Evolutionary conservation across 2,797 vertebrate species (phyloP), one percentile per base, ranked within the genome.

Genomic region (Mallotus villosus): DNA sequence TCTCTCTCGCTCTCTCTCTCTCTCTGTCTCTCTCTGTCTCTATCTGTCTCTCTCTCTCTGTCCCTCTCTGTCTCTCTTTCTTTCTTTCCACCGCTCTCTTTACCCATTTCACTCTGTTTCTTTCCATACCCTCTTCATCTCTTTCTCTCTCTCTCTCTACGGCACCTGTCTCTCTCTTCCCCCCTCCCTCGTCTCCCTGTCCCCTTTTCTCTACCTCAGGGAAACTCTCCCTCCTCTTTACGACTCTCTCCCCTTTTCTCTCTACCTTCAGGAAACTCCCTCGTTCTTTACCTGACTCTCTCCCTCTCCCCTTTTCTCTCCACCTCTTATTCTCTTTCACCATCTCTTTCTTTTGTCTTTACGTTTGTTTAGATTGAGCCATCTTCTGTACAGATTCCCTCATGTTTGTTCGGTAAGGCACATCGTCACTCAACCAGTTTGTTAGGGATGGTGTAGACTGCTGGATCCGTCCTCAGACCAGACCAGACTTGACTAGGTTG

Each of bases 1-100:
- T n/a, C 37, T 73, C 25, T 78, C 51, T 19, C 51, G n/a, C 17
- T 19, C 51, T 53, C 1, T n/a, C 17, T 53, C 51, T 53, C 17
- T 53, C 51, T 53, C 17, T n/a, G 2, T 53, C 16, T 53, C 51
- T 53, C 51, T 55, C 19, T 55, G 4, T 55, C 51, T 55, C 51
- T 55, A 3, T 55, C 17, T n/a, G 4, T 55, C 17, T 55, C 2
- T 55, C 17, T n/a, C 17, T n/a, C 51, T 51, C 1, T 51, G 14
- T 51, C 49, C 2, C 49, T 51, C 49, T 51, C 49, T 51, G 49
- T 34, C 16, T 51, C 49, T 16, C 17, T 51, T 17, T 51, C 49
- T 51, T 17, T 51, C 11, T 51, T 16, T 17, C 12, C 16, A 17
- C 12, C 2, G 12, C 49, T 51, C 49, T 51, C 49, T 51, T 16